These are phyloP conservation scores for Amphimedon queenslandica DNA, from an alignment of 37 sponge, comb jelly and placozoan species.

Conservation along the genomic window DNA sequence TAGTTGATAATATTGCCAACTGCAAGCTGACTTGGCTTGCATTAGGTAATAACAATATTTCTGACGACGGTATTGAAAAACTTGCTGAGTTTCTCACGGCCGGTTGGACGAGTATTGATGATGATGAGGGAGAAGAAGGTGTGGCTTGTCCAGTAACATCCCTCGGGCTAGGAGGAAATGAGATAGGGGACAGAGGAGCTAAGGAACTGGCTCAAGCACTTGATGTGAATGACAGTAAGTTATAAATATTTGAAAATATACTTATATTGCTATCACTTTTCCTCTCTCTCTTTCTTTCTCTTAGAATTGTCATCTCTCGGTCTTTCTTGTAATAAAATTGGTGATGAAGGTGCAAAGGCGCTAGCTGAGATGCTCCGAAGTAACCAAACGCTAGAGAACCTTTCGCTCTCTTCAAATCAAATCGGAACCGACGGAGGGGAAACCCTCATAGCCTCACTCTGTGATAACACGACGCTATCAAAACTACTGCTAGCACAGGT, in stretches of 20 bases:
- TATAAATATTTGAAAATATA: background rate
- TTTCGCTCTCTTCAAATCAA: slow-evolving; percentile 57
- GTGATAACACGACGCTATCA: slow-evolving; percentile 58
- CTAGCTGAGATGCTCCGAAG: slow-evolving; percentile 45
- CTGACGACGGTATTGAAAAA: slow-evolving; percentile 23
- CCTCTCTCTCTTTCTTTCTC: slow-evolving; percentile 49
- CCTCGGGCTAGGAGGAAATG: slow-evolving; percentile 72
- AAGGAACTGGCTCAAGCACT: slow-evolving; percentile 29
- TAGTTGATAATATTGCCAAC: slow-evolving; percentile 26
- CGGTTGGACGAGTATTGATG: background rate
- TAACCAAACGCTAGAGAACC: slow-evolving; percentile 39
- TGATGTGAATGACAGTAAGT: slow-evolving; percentile 47
- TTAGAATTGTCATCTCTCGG: slow-evolving; percentile 44
- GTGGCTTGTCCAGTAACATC: slow-evolving; percentile 42
- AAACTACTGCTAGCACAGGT: slow-evolving; percentile 58
- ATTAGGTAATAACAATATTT: slow-evolving; percentile 65
- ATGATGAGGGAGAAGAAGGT: slow-evolving; percentile 17
- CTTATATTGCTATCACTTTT: slow-evolving; percentile 7
- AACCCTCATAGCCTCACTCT: slow-evolving; percentile 34
- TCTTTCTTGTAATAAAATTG: slow-evolving; percentile 73
- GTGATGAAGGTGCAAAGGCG: slow-evolving; percentile 63
- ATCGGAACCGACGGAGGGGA: slow-evolving; percentile 42
- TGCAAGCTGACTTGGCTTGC: slow-evolving; percentile 53
- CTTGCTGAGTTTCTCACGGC: background rate
- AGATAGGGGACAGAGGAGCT: slow-evolving; percentile 45